Percentiles rank a stretch among this genome's conserved stretches.
phyloP scores from a whole-genome alignment of 2,113 vertebrate genomes.

The Strigops habroptila region DNA sequence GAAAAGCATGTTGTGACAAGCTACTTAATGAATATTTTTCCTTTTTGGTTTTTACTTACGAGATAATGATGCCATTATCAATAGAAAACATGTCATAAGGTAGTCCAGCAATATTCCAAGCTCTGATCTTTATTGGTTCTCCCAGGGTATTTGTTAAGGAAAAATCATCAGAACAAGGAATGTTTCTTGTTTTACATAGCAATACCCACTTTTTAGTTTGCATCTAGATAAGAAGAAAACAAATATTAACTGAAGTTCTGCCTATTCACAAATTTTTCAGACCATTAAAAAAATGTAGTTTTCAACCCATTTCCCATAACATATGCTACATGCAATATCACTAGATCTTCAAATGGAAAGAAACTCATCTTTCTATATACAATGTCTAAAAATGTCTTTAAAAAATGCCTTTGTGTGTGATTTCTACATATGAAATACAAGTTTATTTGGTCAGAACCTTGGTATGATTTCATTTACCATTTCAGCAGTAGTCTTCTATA shows the following conservation, averaged over 20 bases:
- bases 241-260: neutral
- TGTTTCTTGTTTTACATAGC: slow-evolving; percentile 75
- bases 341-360: neutral
- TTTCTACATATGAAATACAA: neutral
- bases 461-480: neutral
- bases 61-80: slow-evolving; percentile 89
- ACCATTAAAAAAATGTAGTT: neutral
- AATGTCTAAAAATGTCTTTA: neutral
- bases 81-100: slow-evolving; percentile 89
- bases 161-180: slow-evolving; percentile 84
- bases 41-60: slow-evolving; percentile 73
- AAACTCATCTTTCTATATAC: neutral
- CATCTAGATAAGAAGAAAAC: slow-evolving; percentile 64
- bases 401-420: neutral
- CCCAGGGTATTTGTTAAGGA: slow-evolving; percentile 83
- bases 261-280: neutral
- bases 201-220: slow-evolving; percentile 82
- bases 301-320: neutral
- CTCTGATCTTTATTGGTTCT: slow-evolving; percentile 83
- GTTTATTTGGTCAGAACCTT: neutral
- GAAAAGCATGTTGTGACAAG: neutral
- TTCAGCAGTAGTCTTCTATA: neutral
- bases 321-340: neutral
- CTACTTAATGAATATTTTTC: neutral
- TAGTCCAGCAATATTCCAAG: slow-evolving; percentile 89